Evolutionary conservation across 2,888 invertebrate genomes (phyloP), one percentile per base, ranked within the genome.

Genomic region (Andrena marginata): DNA sequence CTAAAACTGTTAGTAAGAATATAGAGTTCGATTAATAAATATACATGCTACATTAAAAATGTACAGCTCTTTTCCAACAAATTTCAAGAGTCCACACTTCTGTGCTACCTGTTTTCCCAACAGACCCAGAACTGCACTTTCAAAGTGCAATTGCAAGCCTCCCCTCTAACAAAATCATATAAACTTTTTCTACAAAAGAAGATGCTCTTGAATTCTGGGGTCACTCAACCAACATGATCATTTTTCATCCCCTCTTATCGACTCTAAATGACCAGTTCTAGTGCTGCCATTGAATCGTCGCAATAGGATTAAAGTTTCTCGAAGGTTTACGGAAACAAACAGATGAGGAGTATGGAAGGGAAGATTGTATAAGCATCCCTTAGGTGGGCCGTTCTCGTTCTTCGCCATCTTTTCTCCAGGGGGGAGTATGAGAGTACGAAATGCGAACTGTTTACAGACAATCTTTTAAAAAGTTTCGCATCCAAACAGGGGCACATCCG

Each of bases 381-480:
- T 60, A 29, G 42, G 65, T 16, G 16, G 51, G 62, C 42, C 10
- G 16, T 60, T 13, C 16, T 48, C 42, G 49, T 62, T 62, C 49
- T 33, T 49, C 62, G 35, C 26, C 64, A 54, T 35, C 59, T 70
- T 60, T 56, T 33, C 26, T 62, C 49, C 48, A 49, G n/a, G 26
- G 48, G 23, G 29, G 35, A 67, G 73, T 62, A 82, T 49, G 23
- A 59, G 29, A 67, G 73, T 65, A 82, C 56, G 75, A 69, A 69
- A 71, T 23, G 69, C 68, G 67, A 74, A 86, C 85, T 87, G 89
- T 89, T 89, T 86, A 77, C 84, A 80, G 84, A 87, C 89, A 85
- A 90, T 91, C 89, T 89, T 88, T 90, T 87, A 87, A 91, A 85
- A 91, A 91, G 89, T 91, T 90, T 85, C 70, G 67, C 82, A 87